Conservation (phyloP, 2,797 vertebrate genomes). For the Hyperoplus immaculatus region DNA sequence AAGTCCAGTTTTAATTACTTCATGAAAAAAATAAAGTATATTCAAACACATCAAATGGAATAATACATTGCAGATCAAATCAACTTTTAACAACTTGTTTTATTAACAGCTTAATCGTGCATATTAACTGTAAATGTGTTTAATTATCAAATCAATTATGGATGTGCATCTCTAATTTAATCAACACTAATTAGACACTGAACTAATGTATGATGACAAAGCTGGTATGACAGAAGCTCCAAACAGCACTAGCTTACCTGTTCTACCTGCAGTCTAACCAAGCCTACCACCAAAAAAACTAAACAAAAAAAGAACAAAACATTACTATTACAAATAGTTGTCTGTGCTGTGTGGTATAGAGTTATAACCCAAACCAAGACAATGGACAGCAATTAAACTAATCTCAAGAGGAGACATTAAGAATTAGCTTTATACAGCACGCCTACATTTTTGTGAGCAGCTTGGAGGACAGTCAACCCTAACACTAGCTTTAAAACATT, state of each 20-base stretch:
- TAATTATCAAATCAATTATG: conserved; percentile 39
- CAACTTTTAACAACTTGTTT: conserved; percentile 41
- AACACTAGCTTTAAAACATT: too few species aligned
- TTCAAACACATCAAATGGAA: background rate
- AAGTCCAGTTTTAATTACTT: conserved; percentile 7
- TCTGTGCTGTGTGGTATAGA: background rate
- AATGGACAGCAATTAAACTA: background rate
- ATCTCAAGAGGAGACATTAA: background rate
- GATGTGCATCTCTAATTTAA: conserved; percentile 45
- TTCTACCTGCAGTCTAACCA: background rate
- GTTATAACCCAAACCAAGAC: background rate
- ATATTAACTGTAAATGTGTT: conserved; percentile 36
- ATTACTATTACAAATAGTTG: background rate
- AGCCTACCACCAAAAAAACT: background rate
- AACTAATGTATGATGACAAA: conserved; percentile 31
- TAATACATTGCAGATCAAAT: conserved; percentile 26
- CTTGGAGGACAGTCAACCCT: conserved; percentile 4
- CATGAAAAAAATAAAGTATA: conserved; percentile 1
- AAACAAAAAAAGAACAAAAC: too few species aligned
- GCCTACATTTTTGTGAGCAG: background rate
- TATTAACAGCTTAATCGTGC: conserved; percentile 38
- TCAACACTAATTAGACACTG: conserved; percentile 40
- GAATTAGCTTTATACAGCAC: background rate
- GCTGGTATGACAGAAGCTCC: background rate
- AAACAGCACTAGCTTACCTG: background rate